phyloP scores from a whole-genome alignment of 2,113 vertebrate species.

The Mormyrus iriodes region DNA sequence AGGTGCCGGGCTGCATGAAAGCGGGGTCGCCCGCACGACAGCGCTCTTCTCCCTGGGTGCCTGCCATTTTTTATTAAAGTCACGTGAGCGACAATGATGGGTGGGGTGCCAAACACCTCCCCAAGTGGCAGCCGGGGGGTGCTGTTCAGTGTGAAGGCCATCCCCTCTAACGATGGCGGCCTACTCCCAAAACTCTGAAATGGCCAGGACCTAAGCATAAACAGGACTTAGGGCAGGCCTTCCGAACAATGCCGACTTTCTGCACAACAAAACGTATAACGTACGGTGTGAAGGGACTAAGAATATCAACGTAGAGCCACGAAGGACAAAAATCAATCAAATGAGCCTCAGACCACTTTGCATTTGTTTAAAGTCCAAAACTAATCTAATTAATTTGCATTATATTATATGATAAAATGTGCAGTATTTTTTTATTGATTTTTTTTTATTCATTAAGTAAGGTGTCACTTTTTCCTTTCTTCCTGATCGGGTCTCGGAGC shows the following conservation, averaged over 20 bases:
- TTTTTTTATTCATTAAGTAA: slow-evolving; percentile 12
- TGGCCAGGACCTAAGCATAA: not conserved
- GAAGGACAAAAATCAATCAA: not conserved
- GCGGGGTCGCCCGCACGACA: slow-evolving; percentile 40
- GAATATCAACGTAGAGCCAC: not conserved
- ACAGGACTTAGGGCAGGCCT: not conserved
- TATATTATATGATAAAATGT: not conserved
- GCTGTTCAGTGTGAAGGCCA: not conserved
- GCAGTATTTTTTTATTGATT: not conserved
- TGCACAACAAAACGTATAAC: not conserved
- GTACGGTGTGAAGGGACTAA: not conserved
- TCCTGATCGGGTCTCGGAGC: slow-evolving; percentile 47
- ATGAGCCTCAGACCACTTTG: not conserved
- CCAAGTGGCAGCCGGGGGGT: not conserved
- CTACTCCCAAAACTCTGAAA: not conserved
- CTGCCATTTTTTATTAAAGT: slow-evolving; percentile 53
- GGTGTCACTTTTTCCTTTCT: slow-evolving; percentile 54
- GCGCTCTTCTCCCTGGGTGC: slow-evolving; percentile 51
- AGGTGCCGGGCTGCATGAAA: slow-evolving; percentile 43
- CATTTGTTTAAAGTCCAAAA: not conserved
- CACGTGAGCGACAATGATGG: slow-evolving; percentile 51
- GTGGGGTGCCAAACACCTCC: not conserved
- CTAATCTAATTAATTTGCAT: not conserved
- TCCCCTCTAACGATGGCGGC: not conserved
- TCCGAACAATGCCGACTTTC: not conserved